Evolutionary conservation across 2,888 invertebrate genomes (phyloP), one percentile per base, ranked within the genome.

Genomic region (Euproctis similis): DNA sequence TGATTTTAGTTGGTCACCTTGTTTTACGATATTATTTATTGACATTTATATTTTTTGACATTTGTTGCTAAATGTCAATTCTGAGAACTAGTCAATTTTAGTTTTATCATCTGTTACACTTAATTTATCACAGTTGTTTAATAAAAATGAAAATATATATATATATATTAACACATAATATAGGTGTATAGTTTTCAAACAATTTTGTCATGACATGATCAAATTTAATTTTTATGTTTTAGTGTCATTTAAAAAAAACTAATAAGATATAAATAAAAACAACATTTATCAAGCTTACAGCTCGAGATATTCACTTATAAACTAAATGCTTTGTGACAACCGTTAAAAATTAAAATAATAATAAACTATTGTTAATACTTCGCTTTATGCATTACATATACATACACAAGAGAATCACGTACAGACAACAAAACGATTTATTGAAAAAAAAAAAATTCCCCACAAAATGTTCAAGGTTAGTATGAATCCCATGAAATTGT

Each of bases 61-160:
- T n/a, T n/a, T n/a, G n/a, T n/a, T n/a, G n/a, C n/a, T n/a, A n/a
- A n/a, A n/a, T n/a, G n/a, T n/a, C n/a, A n/a, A n/a, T n/a, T n/a
- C n/a, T n/a, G n/a, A n/a, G n/a, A n/a, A n/a, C n/a, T n/a, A n/a
- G 38, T 42, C 30, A 33, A 43, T 49, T 42, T 49, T 53, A 42
- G 49, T 52, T 49, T 55, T 51, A 38, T 32, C 39, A 42, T 42
- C 59, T 55, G 43, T 50, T 59, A 53, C 46, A 58, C 53, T 64
- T 59, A 64, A 65, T n/a, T 59, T 80, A 81, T 80, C 81, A 80
- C 81, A 80, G 80, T 65, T 71, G 61, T 61, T 69, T 69, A 73
- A 70, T 65, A 68, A 68, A 69, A 71, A 69, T 52, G 56, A 66
- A 65, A 52, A 48, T n/a, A n/a, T n/a, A n/a, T n/a, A n/a, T n/a